These are phyloP conservation scores for Pelodytes ibericus DNA, from an alignment of 2,797 vertebrate species.

Conservation along the genomic window DNA sequence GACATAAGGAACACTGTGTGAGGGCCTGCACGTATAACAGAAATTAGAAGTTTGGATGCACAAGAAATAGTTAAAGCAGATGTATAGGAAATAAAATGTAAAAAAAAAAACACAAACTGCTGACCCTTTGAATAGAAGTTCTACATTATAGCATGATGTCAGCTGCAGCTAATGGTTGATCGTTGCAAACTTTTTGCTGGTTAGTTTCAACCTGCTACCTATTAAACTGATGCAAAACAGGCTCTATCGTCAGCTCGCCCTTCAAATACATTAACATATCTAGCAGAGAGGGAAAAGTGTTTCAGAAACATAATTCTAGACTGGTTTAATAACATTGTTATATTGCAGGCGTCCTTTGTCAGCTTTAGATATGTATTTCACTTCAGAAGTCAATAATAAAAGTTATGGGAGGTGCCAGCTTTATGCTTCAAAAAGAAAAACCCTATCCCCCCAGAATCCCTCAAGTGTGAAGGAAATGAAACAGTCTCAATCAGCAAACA, in stretches of 20 bases:
- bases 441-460: neutral
- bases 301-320: neutral
- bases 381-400: neutral
- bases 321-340: slow-evolving; percentile 35
- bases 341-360: slow-evolving; percentile 28
- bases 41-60: too few relatives aligned
- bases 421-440: neutral
- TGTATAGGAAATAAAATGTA: too few relatives aligned
- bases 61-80: too few relatives aligned
- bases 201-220: neutral
- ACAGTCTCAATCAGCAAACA: slow-evolving; percentile 22
- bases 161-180: neutral
- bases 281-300: neutral
- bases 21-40: too few relatives aligned
- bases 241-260: neutral
- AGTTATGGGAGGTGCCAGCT: neutral
- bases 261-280: slow-evolving; percentile 12
- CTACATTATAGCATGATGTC: neutral
- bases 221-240: slow-evolving; percentile 6
- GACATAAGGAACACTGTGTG: too few relatives aligned
- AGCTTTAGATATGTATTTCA: slow-evolving; percentile 30
- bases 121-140: too few relatives aligned
- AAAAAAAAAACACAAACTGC: too few relatives aligned
- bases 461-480: slow-evolving; percentile 19
- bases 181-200: neutral